A percentile compares a stretch with the other conserved stretches of the same genome.
phyloP scores from a whole-genome alignment of 2,797 vertebrate genomes.

The Malurus splendens region DNA sequence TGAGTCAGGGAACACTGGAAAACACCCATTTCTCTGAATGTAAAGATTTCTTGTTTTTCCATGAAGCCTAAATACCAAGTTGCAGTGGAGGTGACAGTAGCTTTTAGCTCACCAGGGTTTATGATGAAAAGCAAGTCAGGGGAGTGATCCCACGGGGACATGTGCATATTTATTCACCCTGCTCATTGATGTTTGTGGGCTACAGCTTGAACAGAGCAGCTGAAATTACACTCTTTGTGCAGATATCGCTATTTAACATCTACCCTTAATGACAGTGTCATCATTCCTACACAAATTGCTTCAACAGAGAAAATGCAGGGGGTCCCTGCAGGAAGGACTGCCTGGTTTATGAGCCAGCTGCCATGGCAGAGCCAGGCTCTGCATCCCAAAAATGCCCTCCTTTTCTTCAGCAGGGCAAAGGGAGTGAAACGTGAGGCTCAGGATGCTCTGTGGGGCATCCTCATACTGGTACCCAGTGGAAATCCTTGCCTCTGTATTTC shows the following conservation, averaged over 20 bases:
- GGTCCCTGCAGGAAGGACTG: background rate
- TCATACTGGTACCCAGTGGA: accelerated
- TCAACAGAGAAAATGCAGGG: background rate
- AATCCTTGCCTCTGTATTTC: background rate
- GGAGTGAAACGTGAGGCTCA: background rate
- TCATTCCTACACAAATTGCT: background rate
- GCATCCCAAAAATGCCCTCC: background rate
- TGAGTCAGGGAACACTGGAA: background rate
- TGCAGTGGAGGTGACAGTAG: background rate
- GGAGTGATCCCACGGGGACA: background rate
- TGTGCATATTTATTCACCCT: background rate
- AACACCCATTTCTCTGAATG: background rate
- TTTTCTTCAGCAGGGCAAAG: background rate
- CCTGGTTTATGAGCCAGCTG: background rate
- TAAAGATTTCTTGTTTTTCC: background rate
- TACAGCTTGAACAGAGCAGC: background rate
- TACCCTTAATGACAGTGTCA: background rate
- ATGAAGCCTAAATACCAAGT: background rate
- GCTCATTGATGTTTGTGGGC: background rate
- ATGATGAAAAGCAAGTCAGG: background rate
- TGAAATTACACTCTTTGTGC: background rate
- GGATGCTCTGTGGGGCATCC: accelerated
- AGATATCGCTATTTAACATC: background rate
- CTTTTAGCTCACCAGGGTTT: background rate
- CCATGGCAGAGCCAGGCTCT: background rate